Conservation (phyloP, 2,797 vertebrate species). For the Micropoecilia bifurca region DNA sequence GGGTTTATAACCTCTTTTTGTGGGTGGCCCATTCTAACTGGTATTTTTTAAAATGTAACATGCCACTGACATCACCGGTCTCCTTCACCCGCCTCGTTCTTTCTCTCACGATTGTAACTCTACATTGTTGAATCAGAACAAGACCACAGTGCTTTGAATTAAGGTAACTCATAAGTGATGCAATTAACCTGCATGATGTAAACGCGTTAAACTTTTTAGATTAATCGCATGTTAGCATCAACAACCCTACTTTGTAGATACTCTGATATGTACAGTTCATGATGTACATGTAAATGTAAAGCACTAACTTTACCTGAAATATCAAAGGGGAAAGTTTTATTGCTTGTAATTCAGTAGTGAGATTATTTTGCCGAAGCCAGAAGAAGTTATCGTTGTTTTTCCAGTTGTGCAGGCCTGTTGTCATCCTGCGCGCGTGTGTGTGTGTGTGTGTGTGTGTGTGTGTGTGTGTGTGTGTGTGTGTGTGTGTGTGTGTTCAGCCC, state of each 20-base stretch:
- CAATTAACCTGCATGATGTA: neutral
- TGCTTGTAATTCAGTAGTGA: conserved; percentile 34
- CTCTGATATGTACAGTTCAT: conserved; percentile 21
- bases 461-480: conserved; percentile 47
- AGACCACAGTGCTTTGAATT: too few relatives aligned
- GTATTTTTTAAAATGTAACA: too few relatives aligned
- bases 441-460: conserved; percentile 12
- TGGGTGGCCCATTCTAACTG: too few relatives aligned
- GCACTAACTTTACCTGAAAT: conserved; percentile 29
- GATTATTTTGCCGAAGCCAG: conserved; percentile 38
- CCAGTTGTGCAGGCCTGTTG: conserved; percentile 64
- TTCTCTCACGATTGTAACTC: too few relatives aligned
- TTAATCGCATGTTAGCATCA: neutral
- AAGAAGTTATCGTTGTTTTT: conserved; percentile 70
- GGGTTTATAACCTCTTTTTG: too few relatives aligned
- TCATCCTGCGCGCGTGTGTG: conserved; percentile 31
- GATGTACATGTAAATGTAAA: conserved; percentile 24
- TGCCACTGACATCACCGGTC: too few relatives aligned
- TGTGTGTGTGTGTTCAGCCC: conserved; percentile 52
- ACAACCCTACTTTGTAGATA: conserved; percentile 22
- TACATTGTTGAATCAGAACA: too few relatives aligned
- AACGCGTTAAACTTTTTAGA: neutral
- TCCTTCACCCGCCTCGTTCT: too few relatives aligned
- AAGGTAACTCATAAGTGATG: too few relatives aligned
- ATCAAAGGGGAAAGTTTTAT: conserved; percentile 35